These are phyloP conservation scores for Podotricha telesiphe DNA, from an alignment of 2,888 invertebrate species.

Conservation along the genomic window DNA sequence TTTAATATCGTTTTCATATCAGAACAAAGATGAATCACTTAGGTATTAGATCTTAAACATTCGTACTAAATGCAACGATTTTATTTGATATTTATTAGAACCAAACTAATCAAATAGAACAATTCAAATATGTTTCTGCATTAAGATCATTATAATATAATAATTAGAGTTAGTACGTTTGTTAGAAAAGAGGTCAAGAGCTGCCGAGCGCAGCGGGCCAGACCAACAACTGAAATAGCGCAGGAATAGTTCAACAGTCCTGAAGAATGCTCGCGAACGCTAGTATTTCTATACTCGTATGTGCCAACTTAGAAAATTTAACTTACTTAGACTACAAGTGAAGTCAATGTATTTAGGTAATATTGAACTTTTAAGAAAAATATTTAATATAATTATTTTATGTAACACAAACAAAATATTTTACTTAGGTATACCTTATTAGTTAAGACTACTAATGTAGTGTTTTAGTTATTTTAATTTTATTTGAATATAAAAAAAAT, in stretches of 20 bases:
- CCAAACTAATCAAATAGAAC: not conserved
- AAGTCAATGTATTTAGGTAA: not conserved
- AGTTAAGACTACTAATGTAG: too few species aligned
- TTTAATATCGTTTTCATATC: too few species aligned
- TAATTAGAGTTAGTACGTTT: constrained; percentile 54
- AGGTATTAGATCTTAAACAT: too few species aligned
- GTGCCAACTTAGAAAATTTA: constrained; percentile 25
- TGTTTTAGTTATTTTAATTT: too few species aligned
- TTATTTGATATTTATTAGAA: not conserved
- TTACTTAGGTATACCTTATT: too few species aligned
- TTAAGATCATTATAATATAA: constrained; percentile 35
- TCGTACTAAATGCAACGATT: not conserved
- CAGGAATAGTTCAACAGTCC: constrained; percentile 31
- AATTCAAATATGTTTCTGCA: constrained; percentile 9
- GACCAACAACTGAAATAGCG: constrained; percentile 58
- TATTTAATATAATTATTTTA: too few species aligned
- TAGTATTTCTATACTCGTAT: constrained; percentile 22
- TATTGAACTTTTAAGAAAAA: too few species aligned
- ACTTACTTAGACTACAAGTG: constrained; percentile 7
- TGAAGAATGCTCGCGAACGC: constrained; percentile 28
- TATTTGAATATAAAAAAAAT: too few species aligned
- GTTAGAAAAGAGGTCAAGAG: constrained; percentile 57
- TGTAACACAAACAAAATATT: too few species aligned
- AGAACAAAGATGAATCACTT: too few species aligned
- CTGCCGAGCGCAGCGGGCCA: constrained; percentile 50